Base-by-base conservation (phyloP, 2,888 invertebrate genomes). In the Ganaspis brasiliensis region DNA sequence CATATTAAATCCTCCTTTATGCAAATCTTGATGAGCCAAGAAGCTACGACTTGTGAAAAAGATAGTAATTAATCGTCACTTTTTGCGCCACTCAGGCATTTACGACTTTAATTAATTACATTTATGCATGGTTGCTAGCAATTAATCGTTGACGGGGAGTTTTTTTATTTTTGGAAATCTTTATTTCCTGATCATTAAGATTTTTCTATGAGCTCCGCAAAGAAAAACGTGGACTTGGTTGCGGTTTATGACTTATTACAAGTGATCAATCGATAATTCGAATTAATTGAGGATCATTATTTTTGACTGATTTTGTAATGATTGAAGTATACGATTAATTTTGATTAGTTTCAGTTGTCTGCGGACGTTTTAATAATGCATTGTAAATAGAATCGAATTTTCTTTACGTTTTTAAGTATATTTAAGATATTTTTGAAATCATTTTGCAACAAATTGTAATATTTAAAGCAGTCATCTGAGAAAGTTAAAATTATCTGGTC, bases 91-190 rank as follows among this genome's bases (percentile, higher is more conserved):
- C 24, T 67, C 10, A 45, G 26, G 67, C 45, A 16, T 67, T 67
- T 67, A 67, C 67, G 67, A 67, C 67, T 67, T 45, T 26, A 26
- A 67, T 67, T 67, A 49, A 49, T 67, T 21, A 67, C 67, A 67
- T 67, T 45, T 24, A 67, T 67, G 40, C 24, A 61, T 45, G 24
- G 45, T 9, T 45, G 45, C 24, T 45, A n/a, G 67, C 45, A 45
- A 67, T 67, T 49, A 45, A 67, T 67, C 67, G 67, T 26, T 67
- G 24, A 21, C 19, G 8, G 37, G n/a, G 45, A 16, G 9, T 40
- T 49, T 49, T 45, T 45, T 26, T 67, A 16, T 67, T 67, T 67
- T 67, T n/a, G 9, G 16, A 67, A 67, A 45, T 10, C 45, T 3
- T 24, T 24, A n/a, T 67, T 67, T 45, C 45, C 45, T 45, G 21